Evolutionary conservation across 2,113 vertebrate genomes (phyloP).

Genomic region (Macquaria australasica): DNA sequence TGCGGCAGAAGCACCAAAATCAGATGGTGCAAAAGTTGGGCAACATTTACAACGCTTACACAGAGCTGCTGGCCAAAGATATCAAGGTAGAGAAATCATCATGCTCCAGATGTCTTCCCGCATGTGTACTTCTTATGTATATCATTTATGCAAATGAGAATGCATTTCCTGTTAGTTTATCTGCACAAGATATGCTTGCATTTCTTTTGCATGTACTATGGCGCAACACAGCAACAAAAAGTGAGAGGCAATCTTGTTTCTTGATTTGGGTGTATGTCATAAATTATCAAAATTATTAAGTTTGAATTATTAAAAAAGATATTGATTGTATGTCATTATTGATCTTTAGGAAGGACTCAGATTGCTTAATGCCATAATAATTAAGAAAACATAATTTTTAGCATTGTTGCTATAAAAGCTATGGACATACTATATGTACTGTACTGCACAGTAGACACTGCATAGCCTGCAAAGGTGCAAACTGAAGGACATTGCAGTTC

Average conservation of each 20-base stretch:
- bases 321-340: no score
- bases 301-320: no score
- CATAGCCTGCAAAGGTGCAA: background rate
- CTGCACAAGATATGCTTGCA: background rate
- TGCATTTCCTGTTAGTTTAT: background rate
- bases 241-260: background rate
- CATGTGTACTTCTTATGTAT: background rate
- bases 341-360: background rate
- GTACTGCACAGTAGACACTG: background rate
- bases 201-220: background rate
- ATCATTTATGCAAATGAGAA: background rate
- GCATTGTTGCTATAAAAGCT: background rate
- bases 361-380: background rate
- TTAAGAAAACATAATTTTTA: background rate
- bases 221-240: background rate
- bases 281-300: background rate
- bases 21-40: slow-evolving; percentile 82
- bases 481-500: background rate
- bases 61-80: slow-evolving; percentile 88
- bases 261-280: background rate
- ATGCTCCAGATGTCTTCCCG: background rate
- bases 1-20: slow-evolving; percentile 81
- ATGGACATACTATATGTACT: background rate
- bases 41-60: slow-evolving; percentile 85
- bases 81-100: slow-evolving; percentile 81